phyloP scores from a whole-genome alignment of 1,140 invertebrate species.

The Tribolium castaneum region DNA sequence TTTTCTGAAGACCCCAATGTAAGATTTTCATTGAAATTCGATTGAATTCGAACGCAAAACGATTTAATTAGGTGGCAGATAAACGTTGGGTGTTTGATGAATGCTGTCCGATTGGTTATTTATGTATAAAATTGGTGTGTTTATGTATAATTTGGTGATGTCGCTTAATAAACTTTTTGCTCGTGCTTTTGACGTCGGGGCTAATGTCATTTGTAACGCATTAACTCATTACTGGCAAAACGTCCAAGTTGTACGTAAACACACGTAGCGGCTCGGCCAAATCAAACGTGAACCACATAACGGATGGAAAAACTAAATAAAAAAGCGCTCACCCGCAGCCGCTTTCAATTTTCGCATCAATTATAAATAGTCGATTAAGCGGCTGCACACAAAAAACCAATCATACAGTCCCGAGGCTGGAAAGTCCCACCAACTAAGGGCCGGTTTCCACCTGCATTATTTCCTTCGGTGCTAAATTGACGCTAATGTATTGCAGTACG shows the following conservation, averaged over 20 bases:
- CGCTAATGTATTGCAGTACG: slow-evolving; percentile 16
- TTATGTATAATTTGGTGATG: slow-evolving; percentile 1
- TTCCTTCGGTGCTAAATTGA: slow-evolving; percentile 3
- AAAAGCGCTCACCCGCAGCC: slow-evolving; percentile 23
- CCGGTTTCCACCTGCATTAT: background rate
- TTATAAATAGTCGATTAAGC: slow-evolving; percentile 32
- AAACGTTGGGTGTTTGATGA: no score
- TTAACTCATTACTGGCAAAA: slow-evolving; percentile 29
- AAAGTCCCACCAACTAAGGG: background rate
- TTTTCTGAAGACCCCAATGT: no score
- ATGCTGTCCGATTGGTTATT: background rate
- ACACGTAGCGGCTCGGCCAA: slow-evolving; percentile 1
- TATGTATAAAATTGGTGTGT: background rate
- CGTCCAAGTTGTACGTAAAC: slow-evolving; percentile 7
- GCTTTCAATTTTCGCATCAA: slow-evolving; percentile 30
- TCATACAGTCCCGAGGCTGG: background rate
- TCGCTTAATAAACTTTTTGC: slow-evolving; percentile 26
- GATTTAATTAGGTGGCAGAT: no score
- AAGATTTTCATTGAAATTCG: no score
- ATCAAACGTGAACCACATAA: slow-evolving; percentile 28
- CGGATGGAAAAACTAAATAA: slow-evolving; percentile 27
- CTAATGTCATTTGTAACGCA: slow-evolving; percentile 24
- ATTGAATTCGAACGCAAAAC: no score
- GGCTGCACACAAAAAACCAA: slow-evolving; percentile 18
- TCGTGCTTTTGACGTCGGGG: slow-evolving; percentile 1